Evolutionary conservation across 2,888 invertebrate genomes (phyloP), one percentile per base, ranked within the genome.

Genomic region (Cephus pulcher): DNA sequence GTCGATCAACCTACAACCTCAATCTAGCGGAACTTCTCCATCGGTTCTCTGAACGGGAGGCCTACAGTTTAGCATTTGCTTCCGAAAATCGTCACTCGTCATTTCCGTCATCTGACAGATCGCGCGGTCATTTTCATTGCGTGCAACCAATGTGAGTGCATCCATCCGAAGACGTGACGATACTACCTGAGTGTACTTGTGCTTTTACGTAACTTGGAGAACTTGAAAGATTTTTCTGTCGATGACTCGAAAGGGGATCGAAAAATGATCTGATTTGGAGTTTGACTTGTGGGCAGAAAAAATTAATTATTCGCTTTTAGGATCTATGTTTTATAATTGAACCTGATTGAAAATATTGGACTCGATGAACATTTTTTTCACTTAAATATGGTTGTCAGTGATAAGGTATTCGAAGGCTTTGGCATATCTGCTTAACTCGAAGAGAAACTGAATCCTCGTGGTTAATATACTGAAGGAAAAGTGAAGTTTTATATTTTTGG

Each of bases 1-100:
- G 83, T 80, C 82, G 80, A 81, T 82, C 84, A 81, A 79, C 74
- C 82, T 75, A 78, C 73, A 83, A 82, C 80, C 75, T 73, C 77
- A 30, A 75, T 80, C 79, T 77, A 77, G 79, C 78, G 80, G 81
- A 79, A 76, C 76, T 74, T 76, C 74, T 79, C 77, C 73, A 77
- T 74, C 74, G 37, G 73, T 69, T 69, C 40, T 68, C 33, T 34
- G 68, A 75, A 73, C 78, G 73, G 73, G 73, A 69, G 34, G 23
- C 74, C 35, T 37, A 9, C 77, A 69, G 77, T 40, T 78, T 73
- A 76, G 12, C 32, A 15, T 15, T 68, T 34, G 15, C 35, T 35
- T 75, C 56, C 75, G n/a, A 73, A 76, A 74, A 73, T 74, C 69
- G 69, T 33, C 33, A 71, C 68, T 30, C 33, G 71, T 30, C 32